Percentiles rank a stretch among this genome's conserved stretches.
Conservation (phyloP, 2,888 invertebrate species). For the Acanthosoma haemorrhoidale region DNA sequence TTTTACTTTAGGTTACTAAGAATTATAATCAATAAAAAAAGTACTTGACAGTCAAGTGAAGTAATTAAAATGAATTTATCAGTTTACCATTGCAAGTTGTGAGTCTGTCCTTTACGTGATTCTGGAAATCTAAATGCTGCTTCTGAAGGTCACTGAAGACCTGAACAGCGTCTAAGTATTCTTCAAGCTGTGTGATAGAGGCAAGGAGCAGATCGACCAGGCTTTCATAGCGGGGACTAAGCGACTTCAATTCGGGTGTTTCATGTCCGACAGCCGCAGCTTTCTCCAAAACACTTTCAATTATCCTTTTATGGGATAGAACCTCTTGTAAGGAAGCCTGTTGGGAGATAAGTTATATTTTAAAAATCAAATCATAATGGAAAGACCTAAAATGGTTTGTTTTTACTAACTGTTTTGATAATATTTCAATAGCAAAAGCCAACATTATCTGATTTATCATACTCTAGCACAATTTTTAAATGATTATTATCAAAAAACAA, state of each 20-base stretch:
- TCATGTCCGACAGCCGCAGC: constrained; percentile 62
- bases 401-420: no score
- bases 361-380: no score
- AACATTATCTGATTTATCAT: no score
- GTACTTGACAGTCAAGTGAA: background rate
- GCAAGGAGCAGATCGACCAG: constrained; percentile 61
- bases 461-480: no score
- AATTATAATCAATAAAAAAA: background rate
- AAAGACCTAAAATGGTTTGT: no score
- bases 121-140: constrained; percentile 82
- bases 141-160: constrained; percentile 82
- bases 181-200: constrained; percentile 67
- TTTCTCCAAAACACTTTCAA: constrained; percentile 86
- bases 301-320: constrained; percentile 78
- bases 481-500: no score
- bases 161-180: constrained; percentile 71
- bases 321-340: constrained; percentile 81
- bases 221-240: constrained; percentile 70
- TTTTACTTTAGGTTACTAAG: no score
- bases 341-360: no score
- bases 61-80: background rate
- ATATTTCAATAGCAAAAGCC: no score
- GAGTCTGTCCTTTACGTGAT: constrained; percentile 82
- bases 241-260: constrained; percentile 56
- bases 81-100: constrained; percentile 59